Conservation (phyloP, 2,888 invertebrate species). For the Diachrysia chrysitis region DNA sequence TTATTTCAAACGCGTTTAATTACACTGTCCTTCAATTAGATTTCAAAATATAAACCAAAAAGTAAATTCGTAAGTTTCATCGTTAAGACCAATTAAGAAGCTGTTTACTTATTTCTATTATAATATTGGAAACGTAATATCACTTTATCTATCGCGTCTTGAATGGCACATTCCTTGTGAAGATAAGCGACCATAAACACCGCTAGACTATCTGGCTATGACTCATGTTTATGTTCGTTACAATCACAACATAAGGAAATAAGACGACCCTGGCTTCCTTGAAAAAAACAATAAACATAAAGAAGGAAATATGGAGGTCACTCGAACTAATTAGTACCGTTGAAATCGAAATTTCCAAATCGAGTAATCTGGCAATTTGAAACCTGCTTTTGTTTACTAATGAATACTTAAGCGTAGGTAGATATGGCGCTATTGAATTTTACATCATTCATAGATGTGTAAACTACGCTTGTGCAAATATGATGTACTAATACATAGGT, state of each 20-base stretch:
- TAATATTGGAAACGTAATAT: constrained; percentile 14
- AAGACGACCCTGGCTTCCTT: constrained; percentile 43
- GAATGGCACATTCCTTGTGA: constrained; percentile 46
- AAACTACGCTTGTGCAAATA: neutral
- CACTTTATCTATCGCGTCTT: constrained; percentile 45
- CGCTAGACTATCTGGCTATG: constrained; percentile 44
- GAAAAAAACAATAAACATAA: constrained; percentile 53
- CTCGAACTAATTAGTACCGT: constrained; percentile 40
- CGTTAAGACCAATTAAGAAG: neutral
- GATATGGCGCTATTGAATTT: constrained; percentile 32
- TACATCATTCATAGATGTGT: constrained; percentile 40
- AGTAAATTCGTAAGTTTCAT: too few relatives aligned
- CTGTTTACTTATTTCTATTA: neutral
- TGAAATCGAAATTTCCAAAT: constrained; percentile 49
- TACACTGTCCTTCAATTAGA: too few relatives aligned
- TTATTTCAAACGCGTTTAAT: too few relatives aligned
- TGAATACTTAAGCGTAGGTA: constrained; percentile 37
- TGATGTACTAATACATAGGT: neutral
- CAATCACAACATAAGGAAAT: constrained; percentile 57
- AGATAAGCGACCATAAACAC: constrained; percentile 57
- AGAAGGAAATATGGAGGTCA: constrained; percentile 53
- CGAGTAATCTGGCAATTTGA: constrained; percentile 37
- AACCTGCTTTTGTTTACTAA: constrained; percentile 35
- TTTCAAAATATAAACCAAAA: too few relatives aligned
- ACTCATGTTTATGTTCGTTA: constrained; percentile 53